Base-by-base conservation (phyloP, 2,113 vertebrate species). In the Pica pica region DNA sequence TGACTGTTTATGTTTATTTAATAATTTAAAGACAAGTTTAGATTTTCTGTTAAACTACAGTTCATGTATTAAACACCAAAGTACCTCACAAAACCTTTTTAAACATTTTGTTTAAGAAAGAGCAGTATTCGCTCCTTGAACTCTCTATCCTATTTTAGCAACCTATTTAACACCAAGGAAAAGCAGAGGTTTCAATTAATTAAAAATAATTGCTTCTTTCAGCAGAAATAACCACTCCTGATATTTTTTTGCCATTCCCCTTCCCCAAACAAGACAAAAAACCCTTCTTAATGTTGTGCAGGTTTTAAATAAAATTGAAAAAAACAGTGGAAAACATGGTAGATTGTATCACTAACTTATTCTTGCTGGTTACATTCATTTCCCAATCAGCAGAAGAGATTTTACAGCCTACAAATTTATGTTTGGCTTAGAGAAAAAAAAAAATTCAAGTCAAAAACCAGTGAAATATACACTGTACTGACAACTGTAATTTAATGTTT, bases 121-220 rank as follows among this genome's bases (percentile, higher is more conserved):
- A 91, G 78, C 67, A 77, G 18, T 27, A 46, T n/a, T 89, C 8
- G 3, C 7, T 42, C 61, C 61, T 69, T 59, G 17, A 96, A 89
- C 50, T 90, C 89, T 83, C 68, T 20, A 64, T 26, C 0, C 8
- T 64, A 89, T 91, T 94, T 94, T 81, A 94, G 61, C n/a, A 61
- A 94, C 42, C 59, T 90, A 91, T 83, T 95, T 94, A 96, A 95
- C 47, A 87, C 71, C 63, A 60, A 63, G 69, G 27, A 90, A 94
- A 97, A 97, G 71, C 91, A 89, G 84, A 84, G 42, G 70, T 94
- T 89, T 89, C 77, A 79, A 91, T 87, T 97, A 95, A 97, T 96
- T 95, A 91, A 94, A 85, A 10, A 4, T 69, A 96, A 94, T 46
- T 85, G 71, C 80, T 89, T 89, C 92, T 81, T 93, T 83, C 87